Conservation (phyloP, 1,140 invertebrate species). For the Metopolophium dirhodum region DNA sequence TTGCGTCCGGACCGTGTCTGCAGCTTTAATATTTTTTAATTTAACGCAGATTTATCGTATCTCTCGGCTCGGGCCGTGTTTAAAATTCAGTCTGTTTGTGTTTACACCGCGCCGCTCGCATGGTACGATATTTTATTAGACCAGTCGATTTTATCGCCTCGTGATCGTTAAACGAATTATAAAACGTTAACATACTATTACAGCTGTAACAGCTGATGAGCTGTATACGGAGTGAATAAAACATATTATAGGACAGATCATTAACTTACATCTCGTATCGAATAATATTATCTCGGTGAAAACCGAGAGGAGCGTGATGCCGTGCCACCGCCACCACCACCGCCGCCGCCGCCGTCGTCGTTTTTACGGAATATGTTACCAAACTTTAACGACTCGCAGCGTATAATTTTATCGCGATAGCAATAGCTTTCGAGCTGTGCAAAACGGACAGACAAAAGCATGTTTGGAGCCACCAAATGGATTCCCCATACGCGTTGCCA, state of each 20-base stretch:
- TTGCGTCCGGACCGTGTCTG: neutral
- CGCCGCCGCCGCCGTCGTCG: neutral
- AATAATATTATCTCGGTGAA: neutral
- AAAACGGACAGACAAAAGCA: neutral
- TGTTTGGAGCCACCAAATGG: neutral
- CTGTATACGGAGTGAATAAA: slow-evolving; percentile 1
- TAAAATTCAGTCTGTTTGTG: neutral
- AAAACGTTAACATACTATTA: slow-evolving; percentile 19
- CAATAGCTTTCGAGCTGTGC: neutral
- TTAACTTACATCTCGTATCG: neutral
- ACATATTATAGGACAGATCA: neutral
- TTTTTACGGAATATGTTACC: neutral
- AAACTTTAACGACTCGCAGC: slow-evolving; percentile 6
- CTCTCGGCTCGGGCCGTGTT: neutral
- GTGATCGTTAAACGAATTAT: slow-evolving; percentile 6
- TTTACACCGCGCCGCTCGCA: neutral
- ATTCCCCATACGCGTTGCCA: neutral
- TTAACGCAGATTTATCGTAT: slow-evolving; percentile 5
- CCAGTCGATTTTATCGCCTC: neutral
- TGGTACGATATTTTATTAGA: neutral
- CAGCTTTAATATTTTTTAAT: slow-evolving; percentile 6
- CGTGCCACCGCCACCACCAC: no score
- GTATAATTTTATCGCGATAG: neutral
- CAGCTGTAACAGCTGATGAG: slow-evolving; percentile 9
- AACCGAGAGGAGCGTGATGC: neutral